Conservation (phyloP, 2,797 vertebrate genomes). For the Hafferia zeledoni region DNA sequence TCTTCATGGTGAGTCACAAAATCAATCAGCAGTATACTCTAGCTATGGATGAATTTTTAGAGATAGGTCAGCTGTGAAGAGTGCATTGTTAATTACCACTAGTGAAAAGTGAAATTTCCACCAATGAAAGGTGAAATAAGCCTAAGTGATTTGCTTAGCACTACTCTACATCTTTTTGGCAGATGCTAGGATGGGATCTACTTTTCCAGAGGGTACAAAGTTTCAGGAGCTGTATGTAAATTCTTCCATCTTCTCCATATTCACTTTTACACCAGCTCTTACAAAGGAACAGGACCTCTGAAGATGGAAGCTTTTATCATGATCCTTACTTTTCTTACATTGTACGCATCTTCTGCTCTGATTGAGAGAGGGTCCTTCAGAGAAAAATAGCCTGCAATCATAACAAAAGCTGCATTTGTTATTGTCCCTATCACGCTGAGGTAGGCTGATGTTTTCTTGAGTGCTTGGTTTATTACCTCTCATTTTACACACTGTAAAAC, state of each 20-base stretch:
- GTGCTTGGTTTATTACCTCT: slow-evolving; percentile 21
- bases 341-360: not conserved
- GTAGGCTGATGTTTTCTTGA: slow-evolving; percentile 9
- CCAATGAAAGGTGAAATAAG: not conserved
- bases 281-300: not conserved
- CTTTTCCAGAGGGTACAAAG: not conserved
- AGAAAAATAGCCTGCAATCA: not conserved
- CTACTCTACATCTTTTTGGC: not conserved
- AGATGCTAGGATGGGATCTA: not conserved
- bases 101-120: not conserved
- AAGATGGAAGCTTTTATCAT: not conserved
- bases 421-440: not conserved
- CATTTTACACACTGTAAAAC: not conserved
- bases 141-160: not conserved
- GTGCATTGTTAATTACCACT: not conserved
- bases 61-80: not conserved
- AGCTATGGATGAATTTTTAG: not conserved
- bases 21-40: not conserved
- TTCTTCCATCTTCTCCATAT: not conserved
- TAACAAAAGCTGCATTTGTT: slow-evolving; percentile 15
- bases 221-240: not conserved
- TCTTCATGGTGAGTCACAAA: not conserved
- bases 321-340: not conserved
- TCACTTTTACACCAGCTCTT: not conserved
- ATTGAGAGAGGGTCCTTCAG: not conserved